Conservation (phyloP, 2,888 invertebrate genomes). For the Loripinus fragilis region DNA sequence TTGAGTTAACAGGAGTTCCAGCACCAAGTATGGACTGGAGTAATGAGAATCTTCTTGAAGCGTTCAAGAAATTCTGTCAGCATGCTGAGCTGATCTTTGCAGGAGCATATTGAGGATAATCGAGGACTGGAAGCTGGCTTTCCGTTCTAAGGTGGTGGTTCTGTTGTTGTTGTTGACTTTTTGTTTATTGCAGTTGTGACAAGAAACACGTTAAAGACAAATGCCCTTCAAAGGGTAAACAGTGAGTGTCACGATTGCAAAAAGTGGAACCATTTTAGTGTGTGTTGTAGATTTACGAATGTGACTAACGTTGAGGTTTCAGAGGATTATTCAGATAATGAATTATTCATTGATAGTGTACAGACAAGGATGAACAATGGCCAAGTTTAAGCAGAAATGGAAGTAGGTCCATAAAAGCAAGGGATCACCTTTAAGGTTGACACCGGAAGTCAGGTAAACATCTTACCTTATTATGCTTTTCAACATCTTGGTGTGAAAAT, state of each 20-base stretch:
- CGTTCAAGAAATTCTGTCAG: no score
- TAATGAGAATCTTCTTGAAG: no score
- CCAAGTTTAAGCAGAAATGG: slow-evolving; percentile 15
- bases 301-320: slow-evolving; percentile 13
- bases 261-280: slow-evolving; percentile 17
- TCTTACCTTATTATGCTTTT: slow-evolving; percentile 9
- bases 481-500: slow-evolving; percentile 20
- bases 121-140: no score
- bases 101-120: no score
- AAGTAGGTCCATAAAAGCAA: slow-evolving; percentile 1
- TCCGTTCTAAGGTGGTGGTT: no score
- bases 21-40: no score
- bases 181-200: no score
- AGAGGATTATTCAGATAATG: neutral
- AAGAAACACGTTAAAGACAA: neutral
- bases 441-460: slow-evolving; percentile 21
- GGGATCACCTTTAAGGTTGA: slow-evolving; percentile 2
- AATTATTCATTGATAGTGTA: slow-evolving; percentile 14
- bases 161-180: no score
- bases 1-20: no score
- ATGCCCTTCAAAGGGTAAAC: slow-evolving; percentile 17
- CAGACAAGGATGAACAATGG: neutral
- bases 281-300: neutral
- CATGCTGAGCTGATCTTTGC: no score
- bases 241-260: slow-evolving; percentile 6